Evolutionary conservation across 2,888 invertebrate species (phyloP).

Genomic region (Sycophila texana): DNA sequence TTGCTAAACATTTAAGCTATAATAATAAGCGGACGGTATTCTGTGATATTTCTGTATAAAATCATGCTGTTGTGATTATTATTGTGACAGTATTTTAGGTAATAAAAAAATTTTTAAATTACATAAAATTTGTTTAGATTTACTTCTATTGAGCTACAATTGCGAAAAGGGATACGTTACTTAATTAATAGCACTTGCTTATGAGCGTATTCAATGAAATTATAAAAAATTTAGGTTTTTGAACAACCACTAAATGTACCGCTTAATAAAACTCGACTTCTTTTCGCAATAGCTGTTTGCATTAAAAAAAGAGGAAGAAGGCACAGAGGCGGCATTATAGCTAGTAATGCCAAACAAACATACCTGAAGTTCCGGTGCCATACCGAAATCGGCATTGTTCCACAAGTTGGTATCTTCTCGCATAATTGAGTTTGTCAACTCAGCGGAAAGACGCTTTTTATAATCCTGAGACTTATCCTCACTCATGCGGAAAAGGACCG

Average conservation of each 20-base stretch:
- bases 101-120: background rate
- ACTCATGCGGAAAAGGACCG: conserved; percentile 97
- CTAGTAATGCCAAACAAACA: conserved; percentile 38
- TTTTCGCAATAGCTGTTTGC: too few relatives aligned
- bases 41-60: conserved; percentile 17
- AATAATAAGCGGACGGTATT: conserved; percentile 35
- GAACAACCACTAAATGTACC: too few relatives aligned
- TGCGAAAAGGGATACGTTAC: too few relatives aligned
- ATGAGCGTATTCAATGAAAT: too few relatives aligned
- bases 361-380: conserved; percentile 94
- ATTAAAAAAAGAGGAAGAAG: too few relatives aligned
- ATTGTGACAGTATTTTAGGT: background rate
- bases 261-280: too few relatives aligned
- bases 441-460: conserved; percentile 96
- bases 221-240: too few relatives aligned
- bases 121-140: too few relatives aligned
- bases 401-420: conserved; percentile 94
- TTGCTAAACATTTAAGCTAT: conserved; percentile 45
- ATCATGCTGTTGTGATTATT: conserved; percentile 41
- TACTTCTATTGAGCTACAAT: too few relatives aligned
- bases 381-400: conserved; percentile 89
- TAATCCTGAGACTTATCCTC: conserved; percentile 99
- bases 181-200: too few relatives aligned
- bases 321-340: too few relatives aligned
- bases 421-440: conserved; percentile 95